These are phyloP conservation scores for Lithophane socia DNA, from an alignment of 2,888 invertebrate genomes.

Conservation along the genomic window DNA sequence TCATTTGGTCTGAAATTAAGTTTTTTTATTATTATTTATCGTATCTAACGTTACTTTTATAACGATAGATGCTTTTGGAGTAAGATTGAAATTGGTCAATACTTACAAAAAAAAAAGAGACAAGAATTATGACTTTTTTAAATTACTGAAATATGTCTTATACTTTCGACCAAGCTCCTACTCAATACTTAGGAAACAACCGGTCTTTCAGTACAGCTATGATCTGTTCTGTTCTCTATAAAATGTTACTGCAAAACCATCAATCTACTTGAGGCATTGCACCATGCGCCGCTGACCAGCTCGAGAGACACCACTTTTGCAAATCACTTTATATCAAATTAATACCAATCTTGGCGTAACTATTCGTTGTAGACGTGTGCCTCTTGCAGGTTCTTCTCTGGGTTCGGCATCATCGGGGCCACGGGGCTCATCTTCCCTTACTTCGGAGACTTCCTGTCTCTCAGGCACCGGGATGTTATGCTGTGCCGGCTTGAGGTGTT, in stretches of 20 bases:
- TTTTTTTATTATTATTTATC: background rate
- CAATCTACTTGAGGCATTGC: background rate
- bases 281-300: background rate
- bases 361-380: constrained; percentile 82
- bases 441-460: constrained; percentile 90
- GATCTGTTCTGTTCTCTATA: background rate
- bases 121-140: background rate
- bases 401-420: constrained; percentile 92
- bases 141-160: background rate
- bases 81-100: background rate
- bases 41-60: background rate
- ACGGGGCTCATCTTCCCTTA: constrained; percentile 91
- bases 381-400: constrained; percentile 90
- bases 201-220: background rate
- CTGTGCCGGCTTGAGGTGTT: constrained; percentile 91
- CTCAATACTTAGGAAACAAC: background rate
- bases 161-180: background rate
- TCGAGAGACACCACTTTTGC: background rate
- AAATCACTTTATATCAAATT: constrained; percentile 55
- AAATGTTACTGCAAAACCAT: background rate
- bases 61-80: background rate
- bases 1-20: no score
- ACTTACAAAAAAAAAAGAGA: background rate
- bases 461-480: constrained; percentile 89
- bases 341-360: constrained; percentile 72